phyloP scores from a whole-genome alignment of 2,888 invertebrate species.

The Fissipunctia ypsillon region DNA sequence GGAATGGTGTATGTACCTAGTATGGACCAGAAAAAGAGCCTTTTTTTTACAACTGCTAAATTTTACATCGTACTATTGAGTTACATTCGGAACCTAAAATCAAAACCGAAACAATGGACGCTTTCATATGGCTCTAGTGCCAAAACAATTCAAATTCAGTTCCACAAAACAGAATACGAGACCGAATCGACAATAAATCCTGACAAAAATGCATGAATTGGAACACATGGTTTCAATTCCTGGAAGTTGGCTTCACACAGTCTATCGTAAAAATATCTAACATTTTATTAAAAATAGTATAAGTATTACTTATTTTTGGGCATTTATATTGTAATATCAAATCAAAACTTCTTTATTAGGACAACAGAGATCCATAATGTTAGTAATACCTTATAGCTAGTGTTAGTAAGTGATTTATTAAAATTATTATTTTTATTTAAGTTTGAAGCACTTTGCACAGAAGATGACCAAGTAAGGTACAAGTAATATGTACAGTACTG shows the following conservation, averaged over 20 bases:
- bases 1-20: background rate
- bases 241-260: background rate
- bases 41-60: too few species aligned
- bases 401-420: too few species aligned
- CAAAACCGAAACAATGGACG: slow-evolving; percentile 27
- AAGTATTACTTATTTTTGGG: background rate
- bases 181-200: slow-evolving; percentile 15
- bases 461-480: too few species aligned
- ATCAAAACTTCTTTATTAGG: too few species aligned
- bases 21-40: background rate
- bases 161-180: slow-evolving; percentile 26
- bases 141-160: slow-evolving; percentile 55
- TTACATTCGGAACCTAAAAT: slow-evolving; percentile 11
- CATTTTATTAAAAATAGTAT: slow-evolving; percentile 3
- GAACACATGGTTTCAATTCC: slow-evolving; percentile 6
- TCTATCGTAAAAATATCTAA: background rate
- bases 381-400: too few species aligned
- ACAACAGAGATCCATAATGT: too few species aligned
- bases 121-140: slow-evolving; percentile 32
- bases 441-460: too few species aligned
- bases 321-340: background rate
- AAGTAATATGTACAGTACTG: background rate
- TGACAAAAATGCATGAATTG: slow-evolving; percentile 16
- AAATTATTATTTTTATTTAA: too few species aligned
- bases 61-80: background rate